A percentile compares a stretch with the other conserved stretches of the same genome.
Evolutionary conservation across 2,797 vertebrate species (phyloP).

Genomic region (Tragelaphus eurycerus): DNA sequence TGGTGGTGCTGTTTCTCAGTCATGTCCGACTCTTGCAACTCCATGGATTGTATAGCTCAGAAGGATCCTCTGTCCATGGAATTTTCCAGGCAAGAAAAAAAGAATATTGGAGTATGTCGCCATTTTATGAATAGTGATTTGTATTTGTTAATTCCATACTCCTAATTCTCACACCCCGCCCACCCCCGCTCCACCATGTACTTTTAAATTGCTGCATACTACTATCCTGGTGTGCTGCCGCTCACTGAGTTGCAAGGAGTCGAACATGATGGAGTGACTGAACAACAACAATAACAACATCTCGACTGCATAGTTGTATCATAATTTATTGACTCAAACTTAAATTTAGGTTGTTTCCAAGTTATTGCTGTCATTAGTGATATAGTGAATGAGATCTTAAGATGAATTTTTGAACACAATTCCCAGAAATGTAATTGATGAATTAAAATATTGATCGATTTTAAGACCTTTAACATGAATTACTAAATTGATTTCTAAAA

Average conservation of each 20-base stretch:
- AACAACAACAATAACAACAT: not conserved
- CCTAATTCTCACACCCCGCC: not conserved
- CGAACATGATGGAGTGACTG: not conserved
- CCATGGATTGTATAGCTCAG: not conserved
- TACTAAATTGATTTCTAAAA: not conserved
- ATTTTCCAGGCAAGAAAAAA: not conserved
- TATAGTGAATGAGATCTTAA: not conserved
- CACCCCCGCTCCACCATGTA: not conserved
- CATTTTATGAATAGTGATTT: not conserved
- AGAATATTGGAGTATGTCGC: not conserved
- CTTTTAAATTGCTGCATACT: not conserved
- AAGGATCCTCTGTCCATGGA: not conserved
- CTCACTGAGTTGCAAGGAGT: not conserved
- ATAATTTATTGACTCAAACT: not conserved
- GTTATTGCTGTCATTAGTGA: not conserved
- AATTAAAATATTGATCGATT: not conserved
- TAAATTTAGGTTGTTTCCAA: not conserved
- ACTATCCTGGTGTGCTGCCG: not conserved
- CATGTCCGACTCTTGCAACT: not conserved
- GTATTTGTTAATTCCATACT: not conserved
- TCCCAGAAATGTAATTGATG: not conserved
- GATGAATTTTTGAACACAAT: not conserved
- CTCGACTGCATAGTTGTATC: not conserved
- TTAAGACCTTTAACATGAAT: not conserved
- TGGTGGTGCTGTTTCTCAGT: not conserved